Evolutionary conservation across 2,113 vertebrate genomes (phyloP).

Genomic region (Beaufortia kweichowensis): DNA sequence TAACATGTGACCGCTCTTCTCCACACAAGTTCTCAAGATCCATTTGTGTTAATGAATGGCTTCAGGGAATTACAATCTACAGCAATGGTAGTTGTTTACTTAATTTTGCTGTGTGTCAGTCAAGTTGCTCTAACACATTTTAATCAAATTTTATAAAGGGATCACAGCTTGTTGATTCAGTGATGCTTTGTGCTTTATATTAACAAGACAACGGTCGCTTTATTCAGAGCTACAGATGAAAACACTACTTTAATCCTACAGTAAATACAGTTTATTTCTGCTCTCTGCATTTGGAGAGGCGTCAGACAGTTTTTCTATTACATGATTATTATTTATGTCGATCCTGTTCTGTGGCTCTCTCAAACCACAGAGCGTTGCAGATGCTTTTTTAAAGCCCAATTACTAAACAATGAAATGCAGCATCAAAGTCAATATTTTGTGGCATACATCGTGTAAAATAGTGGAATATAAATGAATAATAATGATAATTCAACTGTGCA

Average conservation of each 20-base stretch:
- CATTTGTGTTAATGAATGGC: not conserved
- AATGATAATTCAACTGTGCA: not conserved
- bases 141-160: not conserved
- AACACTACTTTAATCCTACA: too few relatives aligned
- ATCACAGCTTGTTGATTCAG: not conserved
- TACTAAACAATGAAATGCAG: conserved; percentile 32
- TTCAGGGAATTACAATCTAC: not conserved
- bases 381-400: conserved; percentile 38
- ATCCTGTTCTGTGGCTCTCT: conserved; percentile 27
- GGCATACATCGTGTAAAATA: not conserved
- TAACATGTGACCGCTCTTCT: not conserved
- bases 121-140: not conserved
- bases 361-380: conserved; percentile 41
- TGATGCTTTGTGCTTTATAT: too few relatives aligned
- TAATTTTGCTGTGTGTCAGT: not conserved
- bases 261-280: too few relatives aligned
- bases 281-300: not conserved
- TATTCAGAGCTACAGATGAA: too few relatives aligned
- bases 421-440: not conserved
- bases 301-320: not conserved
- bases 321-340: conserved; percentile 40
- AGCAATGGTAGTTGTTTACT: conserved; percentile 1
- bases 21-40: not conserved
- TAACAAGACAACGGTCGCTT: not conserved
- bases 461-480: not conserved